Conservation (phyloP, 2,113 vertebrate species). For the Chloebia gouldiae region DNA sequence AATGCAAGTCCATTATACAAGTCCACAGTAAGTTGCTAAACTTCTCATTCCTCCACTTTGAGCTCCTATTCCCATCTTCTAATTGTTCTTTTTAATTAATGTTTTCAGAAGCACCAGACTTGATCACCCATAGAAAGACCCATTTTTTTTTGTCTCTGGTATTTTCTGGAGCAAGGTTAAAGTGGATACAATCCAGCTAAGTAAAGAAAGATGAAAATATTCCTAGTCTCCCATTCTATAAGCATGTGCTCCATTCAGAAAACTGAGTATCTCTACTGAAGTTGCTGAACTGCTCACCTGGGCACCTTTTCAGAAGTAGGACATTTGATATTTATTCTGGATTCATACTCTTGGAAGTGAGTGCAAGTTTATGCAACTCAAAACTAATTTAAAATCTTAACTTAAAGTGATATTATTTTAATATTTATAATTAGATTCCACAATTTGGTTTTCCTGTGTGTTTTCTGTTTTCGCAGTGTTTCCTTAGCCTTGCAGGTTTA, state of each 20-base stretch:
- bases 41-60: neutral
- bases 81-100: neutral
- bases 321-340: neutral
- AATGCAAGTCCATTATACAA: neutral
- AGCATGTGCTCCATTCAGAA: neutral
- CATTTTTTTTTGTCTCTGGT: neutral
- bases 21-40: accelerated
- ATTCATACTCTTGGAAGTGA: neutral
- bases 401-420: neutral
- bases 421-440: neutral
- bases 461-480: neutral
- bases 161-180: neutral
- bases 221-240: neutral
- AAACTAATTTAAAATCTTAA: neutral
- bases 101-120: neutral
- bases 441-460: neutral
- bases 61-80: neutral
- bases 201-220: neutral
- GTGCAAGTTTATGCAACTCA: neutral
- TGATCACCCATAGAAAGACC: neutral
- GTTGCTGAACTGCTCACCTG: neutral
- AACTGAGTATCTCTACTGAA: neutral
- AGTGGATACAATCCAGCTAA: neutral
- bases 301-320: neutral
- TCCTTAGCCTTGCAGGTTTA: conserved; percentile 22